Conservation (phyloP, 35 echinoderm and acorn worm genomes). For the Hemicentrotus pulcherrimus region DNA sequence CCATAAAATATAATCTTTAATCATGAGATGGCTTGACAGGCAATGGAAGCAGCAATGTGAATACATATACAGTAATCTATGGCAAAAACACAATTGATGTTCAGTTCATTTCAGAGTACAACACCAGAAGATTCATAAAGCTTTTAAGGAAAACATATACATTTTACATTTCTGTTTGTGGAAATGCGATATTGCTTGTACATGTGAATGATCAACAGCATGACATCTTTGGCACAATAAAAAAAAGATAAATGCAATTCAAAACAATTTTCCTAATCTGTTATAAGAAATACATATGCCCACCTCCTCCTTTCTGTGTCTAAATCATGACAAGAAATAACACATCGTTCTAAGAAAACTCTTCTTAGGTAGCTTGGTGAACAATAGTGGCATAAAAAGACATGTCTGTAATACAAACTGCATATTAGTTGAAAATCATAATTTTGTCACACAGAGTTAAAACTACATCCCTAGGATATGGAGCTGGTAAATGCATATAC, state of each 20-base stretch:
- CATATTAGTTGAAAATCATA: too few species aligned
- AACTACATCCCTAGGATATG: too few species aligned
- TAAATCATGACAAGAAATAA: neutral
- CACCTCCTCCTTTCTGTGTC: neutral
- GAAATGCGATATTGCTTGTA: neutral
- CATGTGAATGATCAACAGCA: neutral
- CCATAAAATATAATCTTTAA: neutral
- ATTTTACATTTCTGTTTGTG: neutral
- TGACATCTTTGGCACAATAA: neutral
- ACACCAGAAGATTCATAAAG: neutral
- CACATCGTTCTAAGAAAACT: too few species aligned
- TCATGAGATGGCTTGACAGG: neutral
- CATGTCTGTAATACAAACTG: too few species aligned
- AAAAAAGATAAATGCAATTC: neutral
- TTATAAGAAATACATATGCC: neutral
- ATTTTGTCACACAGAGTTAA: too few species aligned
- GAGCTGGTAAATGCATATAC: too few species aligned
- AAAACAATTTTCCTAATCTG: neutral
- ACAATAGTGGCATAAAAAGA: too few species aligned
- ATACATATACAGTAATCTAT: neutral
- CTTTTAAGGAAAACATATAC: neutral
- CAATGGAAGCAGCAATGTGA: neutral
- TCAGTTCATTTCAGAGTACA: neutral
- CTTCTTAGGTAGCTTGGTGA: too few species aligned
- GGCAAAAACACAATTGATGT: neutral